Percentiles rank a stretch among this genome's conserved stretches.
Evolutionary conservation across 2,888 invertebrate species (phyloP).

Genomic region (Cephonodes hylas): DNA sequence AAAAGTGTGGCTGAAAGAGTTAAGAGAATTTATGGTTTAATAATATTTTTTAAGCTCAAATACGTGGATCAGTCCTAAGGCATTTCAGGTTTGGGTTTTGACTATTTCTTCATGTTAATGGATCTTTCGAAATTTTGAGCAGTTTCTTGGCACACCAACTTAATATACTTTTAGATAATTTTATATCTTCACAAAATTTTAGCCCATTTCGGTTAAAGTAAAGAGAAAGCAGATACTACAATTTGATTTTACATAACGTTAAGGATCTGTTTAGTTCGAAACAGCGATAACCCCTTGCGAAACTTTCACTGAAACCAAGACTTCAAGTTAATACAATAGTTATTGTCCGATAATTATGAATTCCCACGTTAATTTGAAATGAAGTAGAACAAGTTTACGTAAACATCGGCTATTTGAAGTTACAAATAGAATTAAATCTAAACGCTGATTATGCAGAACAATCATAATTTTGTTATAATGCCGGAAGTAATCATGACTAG

Average conservation of each 20-base stretch:
- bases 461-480: neutral
- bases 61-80: no score
- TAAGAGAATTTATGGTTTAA: no score
- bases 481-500: no score
- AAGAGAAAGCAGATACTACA: neutral
- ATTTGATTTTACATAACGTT: neutral
- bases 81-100: no score
- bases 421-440: neutral
- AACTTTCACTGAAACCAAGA: neutral
- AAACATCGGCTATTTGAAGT: neutral
- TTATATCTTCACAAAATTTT: no score
- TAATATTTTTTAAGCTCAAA: no score
- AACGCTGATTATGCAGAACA: neutral
- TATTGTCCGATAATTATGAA: neutral
- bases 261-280: neutral
- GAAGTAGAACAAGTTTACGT: neutral
- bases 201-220: neutral
- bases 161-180: no score
- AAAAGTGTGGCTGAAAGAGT: no score
- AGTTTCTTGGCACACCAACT: no score
- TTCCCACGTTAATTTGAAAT: neutral
- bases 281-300: neutral
- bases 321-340: neutral
- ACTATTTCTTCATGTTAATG: no score
- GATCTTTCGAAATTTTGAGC: no score